Evolutionary conservation across 2,113 vertebrate species (phyloP).

Genomic region (Climacteris rufus): DNA sequence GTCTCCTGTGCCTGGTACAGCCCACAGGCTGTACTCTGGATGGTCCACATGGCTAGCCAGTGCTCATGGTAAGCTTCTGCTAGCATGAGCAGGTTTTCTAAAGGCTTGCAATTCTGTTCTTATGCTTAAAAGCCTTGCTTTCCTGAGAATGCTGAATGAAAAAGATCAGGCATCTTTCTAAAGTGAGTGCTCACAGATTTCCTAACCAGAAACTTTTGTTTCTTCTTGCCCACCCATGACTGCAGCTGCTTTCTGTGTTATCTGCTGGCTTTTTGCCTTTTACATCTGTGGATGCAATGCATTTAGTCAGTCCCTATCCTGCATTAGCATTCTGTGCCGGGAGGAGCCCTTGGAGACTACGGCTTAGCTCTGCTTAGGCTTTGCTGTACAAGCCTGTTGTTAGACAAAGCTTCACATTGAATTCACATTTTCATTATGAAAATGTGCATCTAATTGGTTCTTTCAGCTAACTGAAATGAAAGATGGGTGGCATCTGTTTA

Average conservation of each 20-base stretch:
- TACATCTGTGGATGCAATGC: accelerated
- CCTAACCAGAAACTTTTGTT: neutral
- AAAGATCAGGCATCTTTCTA: neutral
- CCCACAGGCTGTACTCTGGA: neutral
- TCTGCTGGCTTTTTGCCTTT: neutral
- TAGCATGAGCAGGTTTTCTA: accelerated
- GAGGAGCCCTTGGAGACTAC: neutral
- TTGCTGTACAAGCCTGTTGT: conserved; percentile 11
- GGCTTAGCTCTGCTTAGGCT: conserved; percentile 32
- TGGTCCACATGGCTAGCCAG: neutral
- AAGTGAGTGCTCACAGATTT: neutral
- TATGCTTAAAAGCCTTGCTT: neutral
- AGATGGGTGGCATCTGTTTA: conserved; percentile 19
- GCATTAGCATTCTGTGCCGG: neutral
- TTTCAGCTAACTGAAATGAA: conserved; percentile 9
- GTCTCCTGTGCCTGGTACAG: neutral
- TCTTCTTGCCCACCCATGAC: accelerated
- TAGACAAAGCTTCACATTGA: neutral
- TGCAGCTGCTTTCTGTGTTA: neutral
- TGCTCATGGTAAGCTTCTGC: neutral
- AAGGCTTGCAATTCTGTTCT: neutral
- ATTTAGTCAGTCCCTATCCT: neutral
- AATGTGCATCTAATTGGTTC: conserved; percentile 5
- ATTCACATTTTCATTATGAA: conserved; percentile 7
- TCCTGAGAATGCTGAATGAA: neutral